Conservation (phyloP, 2,888 invertebrate species). For the Amblyjoppa fuscipennis region DNA sequence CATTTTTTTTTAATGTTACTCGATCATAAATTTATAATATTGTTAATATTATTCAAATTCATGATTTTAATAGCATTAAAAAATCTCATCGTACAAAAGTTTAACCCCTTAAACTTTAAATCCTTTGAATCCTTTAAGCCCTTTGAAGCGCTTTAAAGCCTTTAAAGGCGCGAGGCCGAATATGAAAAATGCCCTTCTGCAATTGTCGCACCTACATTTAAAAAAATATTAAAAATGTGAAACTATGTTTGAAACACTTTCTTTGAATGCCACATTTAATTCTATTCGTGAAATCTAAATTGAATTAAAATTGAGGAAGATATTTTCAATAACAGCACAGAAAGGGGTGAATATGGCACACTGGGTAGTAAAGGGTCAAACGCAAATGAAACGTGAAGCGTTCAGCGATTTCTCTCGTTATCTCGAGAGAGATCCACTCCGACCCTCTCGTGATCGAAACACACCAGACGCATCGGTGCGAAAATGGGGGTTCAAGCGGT, state of each 20-base stretch:
- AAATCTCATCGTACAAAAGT: too few relatives aligned
- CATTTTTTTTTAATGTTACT: background rate
- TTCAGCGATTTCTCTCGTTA: background rate
- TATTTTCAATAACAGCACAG: background rate
- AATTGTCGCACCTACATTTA: background rate
- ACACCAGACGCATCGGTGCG: background rate
- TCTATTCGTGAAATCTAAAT: too few relatives aligned
- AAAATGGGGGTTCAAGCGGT: background rate
- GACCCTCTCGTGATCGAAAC: background rate
- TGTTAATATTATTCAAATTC: too few relatives aligned
- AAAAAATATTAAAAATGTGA: too few relatives aligned
- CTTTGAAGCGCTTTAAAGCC: background rate
- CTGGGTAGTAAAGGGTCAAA: background rate
- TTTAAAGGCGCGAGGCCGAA: background rate
- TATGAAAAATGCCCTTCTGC: background rate
- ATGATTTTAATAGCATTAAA: too few relatives aligned
- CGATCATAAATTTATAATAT: background rate
- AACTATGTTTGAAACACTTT: too few relatives aligned
- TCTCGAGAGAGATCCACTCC: background rate
- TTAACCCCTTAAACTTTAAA: too few relatives aligned
- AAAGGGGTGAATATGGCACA: background rate
- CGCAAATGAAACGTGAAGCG: background rate
- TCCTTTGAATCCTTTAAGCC: too few relatives aligned
- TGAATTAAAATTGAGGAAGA: background rate
- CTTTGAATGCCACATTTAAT: too few relatives aligned